Conservation (phyloP, 2,888 invertebrate species). For the Calameuta pallipes region DNA sequence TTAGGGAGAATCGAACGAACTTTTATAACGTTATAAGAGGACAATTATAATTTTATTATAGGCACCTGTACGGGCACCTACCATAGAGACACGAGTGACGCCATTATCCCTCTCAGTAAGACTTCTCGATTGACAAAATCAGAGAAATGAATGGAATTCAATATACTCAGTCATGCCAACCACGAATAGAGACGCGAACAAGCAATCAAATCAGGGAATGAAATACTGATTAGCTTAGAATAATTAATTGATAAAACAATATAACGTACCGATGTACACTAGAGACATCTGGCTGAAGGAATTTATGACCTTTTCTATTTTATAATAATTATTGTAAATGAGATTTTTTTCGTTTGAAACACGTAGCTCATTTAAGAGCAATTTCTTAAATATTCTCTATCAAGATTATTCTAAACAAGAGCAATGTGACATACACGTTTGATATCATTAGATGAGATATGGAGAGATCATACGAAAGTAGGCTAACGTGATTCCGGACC, state of each 20-base stretch:
- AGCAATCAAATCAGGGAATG: background rate
- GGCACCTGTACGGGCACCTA: constrained; percentile 53
- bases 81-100: constrained; percentile 60
- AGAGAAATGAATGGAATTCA: background rate
- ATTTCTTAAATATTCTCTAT: background rate
- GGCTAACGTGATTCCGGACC: background rate
- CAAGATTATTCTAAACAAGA: background rate
- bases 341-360: background rate
- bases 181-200: background rate
- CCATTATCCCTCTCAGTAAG: constrained; percentile 59
- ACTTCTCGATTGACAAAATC: constrained; percentile 49
- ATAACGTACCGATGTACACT: background rate
- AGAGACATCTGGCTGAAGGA: background rate
- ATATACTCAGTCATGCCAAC: background rate
- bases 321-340: background rate
- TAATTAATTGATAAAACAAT: background rate
- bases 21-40: background rate
- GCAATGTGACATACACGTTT: background rate
- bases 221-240: background rate
- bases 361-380: background rate
- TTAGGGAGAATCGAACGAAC: background rate
- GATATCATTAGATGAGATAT: background rate
- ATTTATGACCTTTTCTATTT: background rate
- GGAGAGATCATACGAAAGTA: background rate
- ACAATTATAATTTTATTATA: constrained; percentile 42